These are phyloP conservation scores for Struthidea cinerea DNA, from an alignment of 2,113 vertebrate genomes.

Conservation along the genomic window DNA sequence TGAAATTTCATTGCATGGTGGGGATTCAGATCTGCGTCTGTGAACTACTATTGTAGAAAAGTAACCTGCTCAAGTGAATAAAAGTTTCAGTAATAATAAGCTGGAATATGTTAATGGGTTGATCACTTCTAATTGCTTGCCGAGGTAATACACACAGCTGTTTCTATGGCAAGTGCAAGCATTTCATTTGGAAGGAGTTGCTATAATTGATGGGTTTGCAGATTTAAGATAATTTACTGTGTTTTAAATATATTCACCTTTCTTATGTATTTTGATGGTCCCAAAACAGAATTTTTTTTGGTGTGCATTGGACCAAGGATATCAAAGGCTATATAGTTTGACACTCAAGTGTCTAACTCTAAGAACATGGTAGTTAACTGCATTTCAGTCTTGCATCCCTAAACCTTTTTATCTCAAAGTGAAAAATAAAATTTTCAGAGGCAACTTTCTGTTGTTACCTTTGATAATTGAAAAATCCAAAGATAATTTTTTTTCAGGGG, in stretches of 20 bases:
- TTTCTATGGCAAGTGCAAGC: background rate
- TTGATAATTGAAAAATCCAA: background rate
- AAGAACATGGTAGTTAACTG: background rate
- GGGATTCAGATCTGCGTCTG: background rate
- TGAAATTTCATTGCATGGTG: background rate
- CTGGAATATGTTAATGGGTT: background rate
- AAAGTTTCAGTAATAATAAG: background rate
- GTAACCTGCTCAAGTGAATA: background rate
- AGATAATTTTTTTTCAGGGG: background rate
- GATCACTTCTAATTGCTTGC: background rate
- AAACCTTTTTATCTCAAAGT: background rate
- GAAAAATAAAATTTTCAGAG: background rate
- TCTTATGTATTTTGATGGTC: background rate
- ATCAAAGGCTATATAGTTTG: background rate
- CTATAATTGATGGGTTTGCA: background rate
- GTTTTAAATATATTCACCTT: background rate
- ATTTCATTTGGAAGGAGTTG: background rate
- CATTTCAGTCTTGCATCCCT: background rate
- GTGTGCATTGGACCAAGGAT: background rate
- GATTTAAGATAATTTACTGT: background rate
- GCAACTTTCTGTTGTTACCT: background rate
- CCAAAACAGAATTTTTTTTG: background rate
- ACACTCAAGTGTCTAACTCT: background rate
- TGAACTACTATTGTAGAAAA: background rate
- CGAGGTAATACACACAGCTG: background rate